Evolutionary conservation across 2,797 vertebrate genomes (phyloP).

Genomic region (Myotis pilosus): DNA sequence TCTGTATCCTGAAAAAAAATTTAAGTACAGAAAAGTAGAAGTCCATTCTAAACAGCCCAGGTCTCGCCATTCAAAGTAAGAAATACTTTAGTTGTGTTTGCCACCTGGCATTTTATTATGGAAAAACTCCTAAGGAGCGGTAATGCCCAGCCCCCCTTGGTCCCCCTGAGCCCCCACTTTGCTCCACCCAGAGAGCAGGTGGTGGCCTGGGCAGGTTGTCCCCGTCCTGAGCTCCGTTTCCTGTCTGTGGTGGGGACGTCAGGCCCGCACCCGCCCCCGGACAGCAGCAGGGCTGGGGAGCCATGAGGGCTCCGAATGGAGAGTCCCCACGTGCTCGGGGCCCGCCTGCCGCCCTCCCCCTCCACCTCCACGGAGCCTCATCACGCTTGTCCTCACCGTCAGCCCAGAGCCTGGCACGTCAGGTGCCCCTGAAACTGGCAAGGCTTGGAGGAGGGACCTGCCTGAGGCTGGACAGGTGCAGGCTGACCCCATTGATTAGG

Average conservation of each 20-base stretch:
- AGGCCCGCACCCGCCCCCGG: neutral
- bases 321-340: neutral
- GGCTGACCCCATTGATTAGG: neutral
- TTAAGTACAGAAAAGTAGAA: neutral
- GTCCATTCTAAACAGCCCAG: neutral
- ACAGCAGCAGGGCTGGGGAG: neutral
- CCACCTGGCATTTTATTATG: constrained; percentile 29
- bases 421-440: neutral
- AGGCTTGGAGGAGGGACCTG: neutral
- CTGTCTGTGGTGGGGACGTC: neutral
- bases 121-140: neutral
- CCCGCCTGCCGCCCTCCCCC: neutral
- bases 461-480: neutral
- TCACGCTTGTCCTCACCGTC: neutral
- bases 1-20: neutral
- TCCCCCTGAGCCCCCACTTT: neutral
- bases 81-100: neutral
- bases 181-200: neutral
- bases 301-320: neutral
- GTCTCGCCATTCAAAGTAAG: neutral
- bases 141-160: no score
- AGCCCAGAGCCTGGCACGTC: neutral
- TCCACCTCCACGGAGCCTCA: neutral
- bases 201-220: neutral
- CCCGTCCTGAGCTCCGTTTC: neutral